Evolutionary conservation across 2,113 vertebrate genomes (phyloP).

Genomic region (Lipophrys pholis): DNA sequence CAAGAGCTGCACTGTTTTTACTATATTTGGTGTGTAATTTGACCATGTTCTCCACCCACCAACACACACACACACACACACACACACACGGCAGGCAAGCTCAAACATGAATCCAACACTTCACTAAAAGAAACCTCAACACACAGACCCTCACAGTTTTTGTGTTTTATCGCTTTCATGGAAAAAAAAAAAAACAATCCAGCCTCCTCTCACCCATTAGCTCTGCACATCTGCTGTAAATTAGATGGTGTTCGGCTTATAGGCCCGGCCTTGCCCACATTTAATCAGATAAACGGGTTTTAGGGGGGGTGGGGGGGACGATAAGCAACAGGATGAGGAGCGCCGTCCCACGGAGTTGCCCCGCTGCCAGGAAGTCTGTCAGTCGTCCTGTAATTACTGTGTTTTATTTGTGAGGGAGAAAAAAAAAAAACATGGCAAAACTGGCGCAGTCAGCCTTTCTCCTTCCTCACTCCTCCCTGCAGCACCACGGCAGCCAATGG

Average conservation of each 20-base stretch:
- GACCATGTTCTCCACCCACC: slow-evolving; percentile 47
- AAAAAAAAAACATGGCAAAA: slow-evolving; percentile 11
- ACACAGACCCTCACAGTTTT: slow-evolving; percentile 3
- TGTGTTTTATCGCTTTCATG: not conserved
- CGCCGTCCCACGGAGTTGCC: slow-evolving; percentile 7
- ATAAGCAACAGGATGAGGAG: slow-evolving; percentile 5
- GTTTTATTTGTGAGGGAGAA: slow-evolving; percentile 17
- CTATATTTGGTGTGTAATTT: slow-evolving; percentile 63
- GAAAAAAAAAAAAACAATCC: not conserved
- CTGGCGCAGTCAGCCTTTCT: not conserved
- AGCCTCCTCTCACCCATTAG: slow-evolving; percentile 18
- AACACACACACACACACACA: slow-evolving; percentile 27
- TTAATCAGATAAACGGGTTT: slow-evolving; percentile 32
- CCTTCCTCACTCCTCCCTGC: slow-evolving; percentile 45
- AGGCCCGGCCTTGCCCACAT: not conserved
- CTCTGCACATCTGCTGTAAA: slow-evolving; percentile 17
- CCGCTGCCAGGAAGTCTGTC: slow-evolving; percentile 10
- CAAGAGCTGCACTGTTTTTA: slow-evolving; percentile 37
- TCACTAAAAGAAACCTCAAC: slow-evolving; percentile 4
- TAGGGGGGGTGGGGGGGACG: not conserved
- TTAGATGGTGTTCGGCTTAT: not conserved
- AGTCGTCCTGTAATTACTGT: not conserved
- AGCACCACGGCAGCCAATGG: slow-evolving; percentile 42
- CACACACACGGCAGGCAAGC: slow-evolving; percentile 7
- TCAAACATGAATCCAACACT: slow-evolving; percentile 14